Evolutionary conservation across 2,888 invertebrate species (phyloP), one percentile per base, ranked within the genome.

Genomic region (Muschampia plurimacula): DNA sequence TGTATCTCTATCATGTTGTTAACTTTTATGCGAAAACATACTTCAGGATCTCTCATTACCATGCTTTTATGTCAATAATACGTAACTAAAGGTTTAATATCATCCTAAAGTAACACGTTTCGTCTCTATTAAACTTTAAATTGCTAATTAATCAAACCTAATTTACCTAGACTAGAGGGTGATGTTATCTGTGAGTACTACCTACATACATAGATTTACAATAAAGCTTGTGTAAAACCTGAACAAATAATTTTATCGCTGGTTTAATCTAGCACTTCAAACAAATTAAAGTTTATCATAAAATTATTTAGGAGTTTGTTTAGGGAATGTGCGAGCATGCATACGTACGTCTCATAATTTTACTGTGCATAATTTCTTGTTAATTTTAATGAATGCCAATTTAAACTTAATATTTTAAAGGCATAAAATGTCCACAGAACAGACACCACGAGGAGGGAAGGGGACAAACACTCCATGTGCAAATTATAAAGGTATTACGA

Each of bases 401-500:
- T 85, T 82, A 73, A 57, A 72, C 62, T 67, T 74, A 65, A 65
- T 60, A 72, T n/a, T 74, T 76, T 77, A 70, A 77, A 68, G 77
- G 74, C 73, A 77, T 60, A 72, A 79, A 79, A 77, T 78, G 78
- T 74, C 78, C 80, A 81, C 77, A 79, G 81, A 83, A 87, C 83
- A 89, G 86, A 92, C 91, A 91, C 89, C 89, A 92, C 91, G 88
- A 85, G 86, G 87, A 85, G 90, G 88, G 84, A 89, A 86, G 86
- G 90, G 87, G 84, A 92, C 89, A 92, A 92, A 93, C 92, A 93
- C 93, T 91, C 90, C 92, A 92, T 89, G 93, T 93, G 93, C 93
- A 94, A 90, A 91, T 89, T 89, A 92, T 89, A 89, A 89, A 87
- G 88, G 87, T 91, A 84, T 90, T 94, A 95, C 95, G 95, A 96